Evolutionary conservation across 2,113 vertebrate species (phyloP).

Genomic region (Phylloscopus whistleri): DNA sequence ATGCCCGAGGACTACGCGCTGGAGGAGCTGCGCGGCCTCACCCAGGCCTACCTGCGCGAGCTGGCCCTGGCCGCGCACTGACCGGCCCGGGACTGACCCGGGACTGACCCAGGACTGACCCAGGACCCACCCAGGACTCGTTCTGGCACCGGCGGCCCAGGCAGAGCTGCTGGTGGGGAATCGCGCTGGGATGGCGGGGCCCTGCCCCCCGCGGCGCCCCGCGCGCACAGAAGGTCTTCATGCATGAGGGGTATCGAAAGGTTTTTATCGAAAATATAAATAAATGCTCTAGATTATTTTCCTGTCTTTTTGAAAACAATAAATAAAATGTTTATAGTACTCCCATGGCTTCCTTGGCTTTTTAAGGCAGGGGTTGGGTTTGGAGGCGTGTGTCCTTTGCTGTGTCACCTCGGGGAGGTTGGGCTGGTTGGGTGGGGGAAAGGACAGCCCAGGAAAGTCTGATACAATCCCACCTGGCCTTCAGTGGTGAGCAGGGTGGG

Average conservation of each 20-base stretch:
- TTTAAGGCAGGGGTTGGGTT: background rate
- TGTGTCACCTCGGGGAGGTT: fast-evolving
- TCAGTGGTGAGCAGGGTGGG: fast-evolving
- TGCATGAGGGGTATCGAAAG: constrained; percentile 76
- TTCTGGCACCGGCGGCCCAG: fast-evolving
- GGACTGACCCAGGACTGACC: background rate
- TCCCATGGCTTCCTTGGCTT: background rate
- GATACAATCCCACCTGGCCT: background rate
- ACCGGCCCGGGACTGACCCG: background rate
- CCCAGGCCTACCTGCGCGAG: constrained; percentile 88
- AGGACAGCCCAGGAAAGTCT: background rate
- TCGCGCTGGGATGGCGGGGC: fast-evolving
- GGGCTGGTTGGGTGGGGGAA: background rate
- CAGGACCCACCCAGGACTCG: fast-evolving
- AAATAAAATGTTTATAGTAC: constrained; percentile 78
- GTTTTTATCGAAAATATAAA: constrained; percentile 79
- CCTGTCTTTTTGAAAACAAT: constrained; percentile 75
- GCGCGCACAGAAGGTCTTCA: background rate
- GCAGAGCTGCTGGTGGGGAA: fast-evolving
- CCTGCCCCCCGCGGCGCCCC: background rate
- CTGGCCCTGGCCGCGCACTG: constrained; percentile 77
- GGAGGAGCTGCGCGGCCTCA: constrained; percentile 91
- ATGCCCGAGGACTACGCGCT: constrained; percentile 96
- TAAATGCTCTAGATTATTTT: constrained; percentile 81
- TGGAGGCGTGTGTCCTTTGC: fast-evolving